Evolutionary conservation across 2,797 vertebrate species (phyloP), one percentile per base, ranked within the genome.

Genomic region (Oryzias sinensis): DNA sequence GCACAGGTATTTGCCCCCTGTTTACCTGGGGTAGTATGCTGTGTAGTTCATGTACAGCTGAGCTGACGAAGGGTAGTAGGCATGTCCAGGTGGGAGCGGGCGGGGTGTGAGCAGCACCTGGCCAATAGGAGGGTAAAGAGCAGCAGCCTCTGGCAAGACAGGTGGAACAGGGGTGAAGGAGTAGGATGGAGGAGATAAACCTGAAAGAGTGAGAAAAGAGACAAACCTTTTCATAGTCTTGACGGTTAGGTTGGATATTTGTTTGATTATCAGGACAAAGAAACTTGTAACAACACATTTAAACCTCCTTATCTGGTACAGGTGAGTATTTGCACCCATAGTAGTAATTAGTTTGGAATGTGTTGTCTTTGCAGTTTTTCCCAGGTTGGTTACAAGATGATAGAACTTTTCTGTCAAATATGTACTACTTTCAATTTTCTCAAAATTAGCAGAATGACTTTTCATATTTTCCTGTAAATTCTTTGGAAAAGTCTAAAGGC

Each of bases 31-130:
- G 62, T 98, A 98, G 76, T 98, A 98, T 46, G 97, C 90, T 37
- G 95, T 91, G 87, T 98, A 98, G 84, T 98, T 98, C 95, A 98
- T 95, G 73, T 96, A 98, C 27, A 98, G 87, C 72, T 96, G 96
- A 74, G 93, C 80, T 51, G 93, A 91, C 8, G 93, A 88, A 0
- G 95, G 95, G 83, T 97, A 98, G 82, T 95, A 98, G 63, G 94
- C 88, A 7, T 91, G 84, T 0, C 93, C 89, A 8, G 93, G 93
- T 9, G 90, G 88, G 29, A 95, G 81, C 1, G 88, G 89, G 33
- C 95, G 93, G n/a, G 93, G 91, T 53, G 92, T 69, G 33, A 96
- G 85, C 70, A 98, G 59, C 70, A 98, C 84, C 75, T 96, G 95
- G 17, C 87, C 85, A 14, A 91, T 78, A 5, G 95, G 92, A 54